phyloP scores from a whole-genome alignment of 2,888 invertebrate genomes.

The Harpalus rufipes region DNA sequence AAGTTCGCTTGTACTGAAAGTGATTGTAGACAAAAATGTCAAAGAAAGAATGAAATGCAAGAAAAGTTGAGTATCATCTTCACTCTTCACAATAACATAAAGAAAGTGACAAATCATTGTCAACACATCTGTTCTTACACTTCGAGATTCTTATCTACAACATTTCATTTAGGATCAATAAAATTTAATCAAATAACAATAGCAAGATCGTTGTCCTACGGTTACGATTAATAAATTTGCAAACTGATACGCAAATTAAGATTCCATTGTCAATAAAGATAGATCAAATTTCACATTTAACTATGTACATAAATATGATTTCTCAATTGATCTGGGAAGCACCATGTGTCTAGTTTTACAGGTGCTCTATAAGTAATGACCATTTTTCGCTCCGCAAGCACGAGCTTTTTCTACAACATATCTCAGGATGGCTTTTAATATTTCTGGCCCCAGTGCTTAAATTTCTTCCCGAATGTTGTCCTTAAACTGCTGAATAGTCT shows the following conservation, averaged over 20 bases:
- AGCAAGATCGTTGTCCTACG: slow-evolving; percentile 43
- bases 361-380: too few relatives aligned
- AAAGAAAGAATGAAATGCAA: neutral
- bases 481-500: too few relatives aligned
- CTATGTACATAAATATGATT: neutral
- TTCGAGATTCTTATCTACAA: slow-evolving; percentile 40
- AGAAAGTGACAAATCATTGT: slow-evolving; percentile 19
- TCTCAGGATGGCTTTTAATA: too few relatives aligned
- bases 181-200: slow-evolving; percentile 58
- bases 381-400: too few relatives aligned
- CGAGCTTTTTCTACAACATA: too few relatives aligned
- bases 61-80: neutral
- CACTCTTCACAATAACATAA: neutral
- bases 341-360: too few relatives aligned
- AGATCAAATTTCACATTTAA: neutral
- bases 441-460: too few relatives aligned
- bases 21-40: neutral
- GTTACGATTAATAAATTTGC: slow-evolving; percentile 34
- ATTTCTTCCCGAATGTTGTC: too few relatives aligned
- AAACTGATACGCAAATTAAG: slow-evolving; percentile 1
- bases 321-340: neutral
- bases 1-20: neutral
- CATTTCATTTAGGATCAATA: slow-evolving; percentile 51
- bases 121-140: slow-evolving; percentile 28
- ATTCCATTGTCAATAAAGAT: neutral